phyloP scores from a whole-genome alignment of 1,140 invertebrate species.

The Carposina sasakii region DNA sequence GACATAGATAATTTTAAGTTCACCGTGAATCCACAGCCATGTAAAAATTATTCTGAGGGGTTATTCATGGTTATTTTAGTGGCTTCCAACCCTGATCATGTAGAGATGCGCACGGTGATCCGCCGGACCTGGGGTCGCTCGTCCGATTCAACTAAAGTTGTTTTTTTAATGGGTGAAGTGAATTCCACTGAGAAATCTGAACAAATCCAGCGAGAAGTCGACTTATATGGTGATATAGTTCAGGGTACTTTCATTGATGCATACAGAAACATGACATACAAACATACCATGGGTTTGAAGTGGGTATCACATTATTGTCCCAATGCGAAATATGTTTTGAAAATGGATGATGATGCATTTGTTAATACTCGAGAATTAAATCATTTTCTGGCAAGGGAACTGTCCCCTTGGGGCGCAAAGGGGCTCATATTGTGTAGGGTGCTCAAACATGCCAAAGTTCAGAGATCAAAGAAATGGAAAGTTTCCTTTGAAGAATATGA shows the following conservation, averaged over 20 bases:
- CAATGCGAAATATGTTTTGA: conserved; percentile 81
- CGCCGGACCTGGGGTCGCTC: conserved; percentile 79
- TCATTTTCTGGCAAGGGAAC: conserved; percentile 74
- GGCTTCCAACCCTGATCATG: conserved; percentile 79
- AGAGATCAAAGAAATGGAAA: conserved; percentile 81
- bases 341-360: conserved; percentile 87
- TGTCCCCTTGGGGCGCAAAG: conserved; percentile 74
- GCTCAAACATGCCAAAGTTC: conserved; percentile 62
- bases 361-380: conserved; percentile 80
- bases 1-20: conserved; percentile 75
- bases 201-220: conserved; percentile 75
- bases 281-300: conserved; percentile 89
- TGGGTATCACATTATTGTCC: conserved; percentile 83
- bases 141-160: conserved; percentile 60
- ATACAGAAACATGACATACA: conserved; percentile 91
- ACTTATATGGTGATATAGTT: conserved; percentile 79
- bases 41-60: conserved; percentile 51
- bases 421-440: conserved; percentile 76
- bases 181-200: conserved; percentile 51
- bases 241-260: conserved; percentile 85
- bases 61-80: conserved; percentile 77
- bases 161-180: conserved; percentile 82
- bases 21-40: conserved; percentile 71
- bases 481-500: conserved; percentile 81
- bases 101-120: conserved; percentile 75